Conservation (phyloP, 2,888 invertebrate genomes). For the Petrophora chlorosata region DNA sequence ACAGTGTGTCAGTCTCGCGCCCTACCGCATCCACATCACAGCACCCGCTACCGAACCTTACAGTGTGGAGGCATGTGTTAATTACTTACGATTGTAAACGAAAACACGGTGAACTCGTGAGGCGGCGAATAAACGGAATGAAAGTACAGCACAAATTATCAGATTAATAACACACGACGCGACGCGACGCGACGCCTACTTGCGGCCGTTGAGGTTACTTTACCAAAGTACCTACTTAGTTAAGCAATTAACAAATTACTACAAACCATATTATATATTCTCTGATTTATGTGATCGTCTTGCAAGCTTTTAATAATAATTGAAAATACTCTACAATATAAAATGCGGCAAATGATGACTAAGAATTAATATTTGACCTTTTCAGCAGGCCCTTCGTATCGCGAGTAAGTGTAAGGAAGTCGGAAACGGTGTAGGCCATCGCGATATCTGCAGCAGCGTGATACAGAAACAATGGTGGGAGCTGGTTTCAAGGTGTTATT, state of each 20-base stretch:
- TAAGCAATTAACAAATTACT: too few relatives aligned
- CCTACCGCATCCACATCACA: conserved; percentile 4
- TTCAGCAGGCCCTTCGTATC: conserved; percentile 18
- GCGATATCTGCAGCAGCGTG: conserved; percentile 18
- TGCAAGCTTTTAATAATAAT: too few relatives aligned
- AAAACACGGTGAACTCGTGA: conserved; percentile 10
- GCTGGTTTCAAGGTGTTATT: conserved; percentile 51
- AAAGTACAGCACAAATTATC: conserved; percentile 30
- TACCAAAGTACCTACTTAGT: background rate
- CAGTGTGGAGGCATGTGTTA: conserved; percentile 48
- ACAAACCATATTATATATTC: too few relatives aligned
- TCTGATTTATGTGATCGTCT: too few relatives aligned
- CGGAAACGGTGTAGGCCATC: conserved; percentile 28
- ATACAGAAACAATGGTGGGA: conserved; percentile 49
- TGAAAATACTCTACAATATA: too few relatives aligned
- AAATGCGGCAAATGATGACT: background rate
- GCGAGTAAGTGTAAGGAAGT: conserved; percentile 33
- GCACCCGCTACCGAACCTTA: conserved; percentile 17
- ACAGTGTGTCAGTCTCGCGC: background rate
- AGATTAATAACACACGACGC: conserved; percentile 13
- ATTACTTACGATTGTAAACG: conserved; percentile 32
- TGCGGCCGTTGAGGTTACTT: conserved; percentile 1
- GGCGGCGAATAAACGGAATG: conserved; percentile 58
- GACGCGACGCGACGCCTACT: background rate
- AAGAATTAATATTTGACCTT: conserved; percentile 5